Base-by-base conservation (phyloP, 2,888 invertebrate species). In the Leptinotarsa peninsularis region DNA sequence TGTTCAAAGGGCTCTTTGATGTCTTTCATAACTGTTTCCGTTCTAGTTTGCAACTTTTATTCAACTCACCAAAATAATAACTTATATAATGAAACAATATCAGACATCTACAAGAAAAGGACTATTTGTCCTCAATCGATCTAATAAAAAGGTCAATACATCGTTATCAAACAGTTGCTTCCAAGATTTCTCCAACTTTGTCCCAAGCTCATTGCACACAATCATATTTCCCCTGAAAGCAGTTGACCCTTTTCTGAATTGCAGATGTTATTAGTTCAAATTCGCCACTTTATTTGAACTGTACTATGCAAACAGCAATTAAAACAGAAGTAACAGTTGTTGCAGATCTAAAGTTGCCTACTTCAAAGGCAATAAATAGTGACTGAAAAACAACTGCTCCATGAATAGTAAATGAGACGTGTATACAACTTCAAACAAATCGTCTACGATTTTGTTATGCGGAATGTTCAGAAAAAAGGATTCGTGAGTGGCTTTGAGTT, bases 251-350 rank as follows among this genome's bases (percentile, higher is more conserved):
- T n/a, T 63, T 10, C 43, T 27, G 58, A 43, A 63, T 18, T 63
- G 63, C 17, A 63, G 15, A 27, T n/a, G 7, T 43, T 63, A 63
- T 63, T 63, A 33, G 54, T 27, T 56, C 18, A 43, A 54, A 18
- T 56, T 69, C 23, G 69, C 56, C 56, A 69, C 56, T 69, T 15
- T 56, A 27, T 56, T 54, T 33, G 54, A 54, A 50, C 27, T 18
- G 17, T 18, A 33, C 68, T 17, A 68, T 63, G 52, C 68, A 68
- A 68, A 69, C 69, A 56, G 69, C 69, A 69, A 69, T 69, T 69
- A 69, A 56, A 69, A 49, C 69, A 27, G 69, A 18, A 27, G 14
- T 69, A 69, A 69, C 69, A 69, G 33, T 56, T 69, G 56, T 54
- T 69, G 33, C 56, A 69, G 69, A 33, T 69, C 56, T 69, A 7